Evolutionary conservation across 2,797 vertebrate genomes (phyloP).

Genomic region (Ctenosaura bakeri): DNA sequence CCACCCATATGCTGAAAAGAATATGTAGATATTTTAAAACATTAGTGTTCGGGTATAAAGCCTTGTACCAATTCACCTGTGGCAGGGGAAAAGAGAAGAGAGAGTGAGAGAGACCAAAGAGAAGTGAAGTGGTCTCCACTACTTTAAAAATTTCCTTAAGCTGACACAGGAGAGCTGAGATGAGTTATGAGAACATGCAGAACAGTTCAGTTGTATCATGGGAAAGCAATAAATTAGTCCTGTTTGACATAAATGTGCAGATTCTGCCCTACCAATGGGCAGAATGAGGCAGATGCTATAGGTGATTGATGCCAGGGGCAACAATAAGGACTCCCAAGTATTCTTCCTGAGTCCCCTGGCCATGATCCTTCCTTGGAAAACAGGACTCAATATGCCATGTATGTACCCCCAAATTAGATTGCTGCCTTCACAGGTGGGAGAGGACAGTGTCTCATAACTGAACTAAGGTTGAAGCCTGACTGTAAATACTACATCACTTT

Average conservation of each 20-base stretch:
- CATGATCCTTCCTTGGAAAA: background rate
- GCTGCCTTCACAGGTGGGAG: no score
- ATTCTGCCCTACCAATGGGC: background rate
- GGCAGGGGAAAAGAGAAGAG: background rate
- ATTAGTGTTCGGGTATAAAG: background rate
- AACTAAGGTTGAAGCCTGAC: background rate
- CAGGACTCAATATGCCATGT: background rate
- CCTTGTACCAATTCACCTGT: background rate
- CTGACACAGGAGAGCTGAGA: background rate
- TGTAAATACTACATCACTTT: no score
- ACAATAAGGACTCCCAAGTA: background rate
- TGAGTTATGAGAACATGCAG: background rate
- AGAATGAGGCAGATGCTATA: background rate
- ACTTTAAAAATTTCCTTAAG: background rate
- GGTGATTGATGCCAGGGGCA: background rate
- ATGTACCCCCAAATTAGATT: background rate
- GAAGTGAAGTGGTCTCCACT: background rate
- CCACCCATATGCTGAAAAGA: background rate
- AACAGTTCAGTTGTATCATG: background rate
- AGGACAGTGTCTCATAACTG: background rate
- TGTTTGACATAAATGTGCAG: background rate
- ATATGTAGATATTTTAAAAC: constrained; percentile 20
- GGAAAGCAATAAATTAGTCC: background rate
- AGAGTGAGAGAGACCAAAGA: background rate
- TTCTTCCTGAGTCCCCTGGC: background rate